phyloP scores from a whole-genome alignment of 2,113 vertebrate genomes.

The Sialia sialis region DNA sequence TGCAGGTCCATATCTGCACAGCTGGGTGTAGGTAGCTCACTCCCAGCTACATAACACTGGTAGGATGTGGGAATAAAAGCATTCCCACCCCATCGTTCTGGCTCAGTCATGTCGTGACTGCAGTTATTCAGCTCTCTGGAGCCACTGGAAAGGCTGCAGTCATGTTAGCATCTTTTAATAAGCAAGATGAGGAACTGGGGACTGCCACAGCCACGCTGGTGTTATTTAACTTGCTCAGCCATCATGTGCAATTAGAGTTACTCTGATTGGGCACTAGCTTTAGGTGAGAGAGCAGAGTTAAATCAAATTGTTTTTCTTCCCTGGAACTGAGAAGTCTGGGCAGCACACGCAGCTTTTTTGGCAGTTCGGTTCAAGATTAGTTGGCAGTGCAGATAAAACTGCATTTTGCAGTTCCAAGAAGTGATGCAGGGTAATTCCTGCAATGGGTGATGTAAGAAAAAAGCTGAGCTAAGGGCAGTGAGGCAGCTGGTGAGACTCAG shows the following conservation, averaged over 20 bases:
- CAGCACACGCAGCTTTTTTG: background rate
- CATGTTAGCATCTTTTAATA: background rate
- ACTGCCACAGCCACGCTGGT: background rate
- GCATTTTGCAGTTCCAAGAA: background rate
- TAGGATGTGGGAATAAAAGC: constrained; percentile 4
- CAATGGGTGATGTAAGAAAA: background rate
- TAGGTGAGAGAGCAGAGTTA: background rate
- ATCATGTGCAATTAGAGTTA: background rate
- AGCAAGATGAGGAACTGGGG: background rate
- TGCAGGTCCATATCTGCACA: background rate
- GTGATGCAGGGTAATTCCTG: background rate
- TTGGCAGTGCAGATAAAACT: background rate
- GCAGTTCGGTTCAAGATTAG: background rate
- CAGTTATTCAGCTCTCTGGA: background rate
- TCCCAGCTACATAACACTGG: background rate
- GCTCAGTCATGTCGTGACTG: background rate
- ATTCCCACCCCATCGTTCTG: background rate
- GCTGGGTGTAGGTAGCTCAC: constrained; percentile 31
- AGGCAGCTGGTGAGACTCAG: background rate
- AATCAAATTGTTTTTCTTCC: background rate
- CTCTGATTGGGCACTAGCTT: background rate
- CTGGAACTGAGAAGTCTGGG: background rate
- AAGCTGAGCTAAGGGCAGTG: background rate
- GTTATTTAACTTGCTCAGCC: background rate
- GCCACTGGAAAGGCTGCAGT: background rate